Evolutionary conservation across 2,888 invertebrate genomes (phyloP).

Genomic region (Epinotia bilunana): DNA sequence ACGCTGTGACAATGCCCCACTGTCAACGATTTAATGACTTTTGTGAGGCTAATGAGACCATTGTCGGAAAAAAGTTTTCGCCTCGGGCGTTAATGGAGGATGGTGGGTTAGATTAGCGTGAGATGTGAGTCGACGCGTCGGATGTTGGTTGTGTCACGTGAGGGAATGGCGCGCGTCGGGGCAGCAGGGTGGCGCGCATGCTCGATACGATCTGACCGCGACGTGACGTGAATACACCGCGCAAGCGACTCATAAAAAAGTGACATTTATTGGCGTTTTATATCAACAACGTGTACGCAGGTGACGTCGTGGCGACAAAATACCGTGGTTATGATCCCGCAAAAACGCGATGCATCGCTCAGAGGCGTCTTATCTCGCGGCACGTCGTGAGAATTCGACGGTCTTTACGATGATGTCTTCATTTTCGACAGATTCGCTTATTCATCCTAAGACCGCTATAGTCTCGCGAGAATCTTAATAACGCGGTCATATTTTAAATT

Average conservation of each 20-base stretch:
- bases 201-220: constrained; percentile 77
- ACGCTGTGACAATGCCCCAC: constrained; percentile 71
- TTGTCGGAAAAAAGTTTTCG: constrained; percentile 71
- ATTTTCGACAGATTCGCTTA: constrained; percentile 56
- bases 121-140: constrained; percentile 54
- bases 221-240: constrained; percentile 78
- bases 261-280: constrained; percentile 84
- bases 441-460: constrained; percentile 47
- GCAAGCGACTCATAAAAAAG: constrained; percentile 80
- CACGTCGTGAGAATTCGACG: constrained; percentile 70
- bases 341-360: constrained; percentile 70
- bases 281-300: constrained; percentile 79
- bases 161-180: constrained; percentile 69
- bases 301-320: constrained; percentile 72
- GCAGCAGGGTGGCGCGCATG: constrained; percentile 71
- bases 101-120: constrained; percentile 70
- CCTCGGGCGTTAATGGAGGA: constrained; percentile 68
- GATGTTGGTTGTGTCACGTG: constrained; percentile 64
- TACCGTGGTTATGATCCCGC: constrained; percentile 75
- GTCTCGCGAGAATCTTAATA: constrained; percentile 38
- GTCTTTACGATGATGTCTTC: constrained; percentile 59
- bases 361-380: constrained; percentile 66
- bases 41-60: constrained; percentile 79
- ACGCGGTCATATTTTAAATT: constrained; percentile 47
- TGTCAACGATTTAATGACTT: constrained; percentile 76